A percentile compares a stretch with the other conserved stretches of the same genome.
Evolutionary conservation across 2,797 vertebrate species (phyloP).

Genomic region (Neopelma chrysocephalum): DNA sequence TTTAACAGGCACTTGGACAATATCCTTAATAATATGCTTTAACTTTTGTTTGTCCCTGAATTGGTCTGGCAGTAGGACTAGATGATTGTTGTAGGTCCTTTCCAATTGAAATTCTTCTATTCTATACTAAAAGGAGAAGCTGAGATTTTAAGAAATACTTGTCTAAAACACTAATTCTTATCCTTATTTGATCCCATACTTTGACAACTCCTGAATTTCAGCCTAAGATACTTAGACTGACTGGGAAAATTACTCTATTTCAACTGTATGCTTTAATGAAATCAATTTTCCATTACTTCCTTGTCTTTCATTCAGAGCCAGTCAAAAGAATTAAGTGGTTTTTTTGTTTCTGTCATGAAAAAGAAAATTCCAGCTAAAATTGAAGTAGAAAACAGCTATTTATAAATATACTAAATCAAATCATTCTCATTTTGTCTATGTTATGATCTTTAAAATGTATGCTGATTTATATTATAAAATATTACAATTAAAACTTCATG

Average conservation of each 20-base stretch:
- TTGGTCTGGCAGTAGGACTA: neutral
- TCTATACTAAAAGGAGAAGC: neutral
- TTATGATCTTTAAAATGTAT: neutral
- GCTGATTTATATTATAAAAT: neutral
- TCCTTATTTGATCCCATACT: neutral
- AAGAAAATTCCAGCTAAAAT: neutral
- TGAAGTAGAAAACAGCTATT: neutral
- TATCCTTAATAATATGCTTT: neutral
- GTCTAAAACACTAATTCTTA: neutral
- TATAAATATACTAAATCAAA: constrained; percentile 2
- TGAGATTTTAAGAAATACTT: neutral
- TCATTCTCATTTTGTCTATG: neutral
- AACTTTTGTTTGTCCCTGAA: neutral
- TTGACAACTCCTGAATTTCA: constrained; percentile 2
- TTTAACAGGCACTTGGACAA: neutral
- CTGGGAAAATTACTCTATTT: constrained; percentile 25
- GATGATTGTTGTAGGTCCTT: neutral
- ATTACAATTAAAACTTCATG: neutral
- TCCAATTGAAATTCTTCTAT: neutral
- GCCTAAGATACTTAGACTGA: neutral
- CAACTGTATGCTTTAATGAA: neutral
- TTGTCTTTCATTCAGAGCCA: constrained; percentile 17
- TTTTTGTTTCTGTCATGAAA: constrained; percentile 1
- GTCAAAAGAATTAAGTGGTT: neutral
- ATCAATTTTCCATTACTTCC: neutral